Evolutionary conservation across 2,113 vertebrate genomes (phyloP).

Genomic region (Malurus cyaneus): DNA sequence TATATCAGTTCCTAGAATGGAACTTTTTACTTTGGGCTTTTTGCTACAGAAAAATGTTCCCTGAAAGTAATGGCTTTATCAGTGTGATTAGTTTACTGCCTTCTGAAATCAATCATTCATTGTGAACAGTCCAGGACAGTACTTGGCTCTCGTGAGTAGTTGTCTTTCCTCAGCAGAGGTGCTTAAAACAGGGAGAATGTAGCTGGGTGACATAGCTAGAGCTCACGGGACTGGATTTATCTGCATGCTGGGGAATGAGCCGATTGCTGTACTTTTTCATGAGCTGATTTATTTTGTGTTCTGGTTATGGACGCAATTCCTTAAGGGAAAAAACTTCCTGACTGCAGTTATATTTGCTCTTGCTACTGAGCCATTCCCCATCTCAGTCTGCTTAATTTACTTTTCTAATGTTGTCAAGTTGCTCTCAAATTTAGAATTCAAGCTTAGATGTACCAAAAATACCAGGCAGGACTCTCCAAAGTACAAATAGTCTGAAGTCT

Average conservation of each 20-base stretch:
- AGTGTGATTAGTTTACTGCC: background rate
- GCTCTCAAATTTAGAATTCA: constrained; percentile 22
- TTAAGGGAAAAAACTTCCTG: background rate
- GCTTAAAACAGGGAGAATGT: background rate
- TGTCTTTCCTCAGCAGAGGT: background rate
- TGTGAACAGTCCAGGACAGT: background rate
- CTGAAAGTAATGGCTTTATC: background rate
- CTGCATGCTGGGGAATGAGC: background rate
- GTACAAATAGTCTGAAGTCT: background rate
- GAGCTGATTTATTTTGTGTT: background rate
- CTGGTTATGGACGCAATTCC: background rate
- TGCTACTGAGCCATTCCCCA: background rate
- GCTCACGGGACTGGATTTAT: background rate
- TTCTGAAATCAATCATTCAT: background rate
- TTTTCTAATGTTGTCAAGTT: background rate
- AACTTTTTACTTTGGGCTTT: background rate
- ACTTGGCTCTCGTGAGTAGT: background rate
- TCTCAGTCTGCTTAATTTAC: background rate
- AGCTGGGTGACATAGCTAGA: background rate
- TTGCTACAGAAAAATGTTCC: background rate
- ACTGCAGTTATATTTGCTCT: background rate
- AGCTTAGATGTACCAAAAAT: background rate
- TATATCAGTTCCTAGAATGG: background rate
- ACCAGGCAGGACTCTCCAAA: background rate
- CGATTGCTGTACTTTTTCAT: background rate